phyloP scores from a whole-genome alignment of 2,888 invertebrate species.

The Lumbricus terrestris region DNA sequence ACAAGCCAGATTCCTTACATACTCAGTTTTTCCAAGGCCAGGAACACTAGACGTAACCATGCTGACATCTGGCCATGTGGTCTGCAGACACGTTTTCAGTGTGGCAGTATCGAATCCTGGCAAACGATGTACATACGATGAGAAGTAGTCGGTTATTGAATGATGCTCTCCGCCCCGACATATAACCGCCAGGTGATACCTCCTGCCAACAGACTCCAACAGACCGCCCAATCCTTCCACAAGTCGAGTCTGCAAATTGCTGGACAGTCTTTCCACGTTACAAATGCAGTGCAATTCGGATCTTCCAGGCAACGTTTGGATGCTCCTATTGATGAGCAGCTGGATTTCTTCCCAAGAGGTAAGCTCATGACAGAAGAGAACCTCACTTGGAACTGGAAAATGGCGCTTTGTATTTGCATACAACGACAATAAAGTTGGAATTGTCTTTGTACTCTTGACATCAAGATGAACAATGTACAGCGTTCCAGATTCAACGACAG shows the following conservation, averaged over 20 bases:
- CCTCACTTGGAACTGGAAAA: constrained; percentile 10
- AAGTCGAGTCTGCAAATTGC: not conserved
- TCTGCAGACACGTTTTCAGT: not conserved
- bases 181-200: not conserved
- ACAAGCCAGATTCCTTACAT: not conserved
- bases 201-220: not conserved
- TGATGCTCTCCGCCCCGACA: not conserved
- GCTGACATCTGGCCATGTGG: not conserved
- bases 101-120: not conserved
- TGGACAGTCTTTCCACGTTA: not conserved
- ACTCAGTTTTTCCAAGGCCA: constrained; percentile 8
- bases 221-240: not conserved
- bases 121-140: not conserved
- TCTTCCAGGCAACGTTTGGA: not conserved
- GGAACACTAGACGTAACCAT: not conserved
- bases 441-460: not conserved
- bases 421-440: not conserved
- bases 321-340: not conserved
- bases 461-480: not conserved
- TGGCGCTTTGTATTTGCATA: not conserved
- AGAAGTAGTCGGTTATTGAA: not conserved
- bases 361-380: constrained; percentile 14
- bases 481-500: not conserved
- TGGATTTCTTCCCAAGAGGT: not conserved
- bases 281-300: constrained; percentile 4